Evolutionary conservation across 2,113 vertebrate species (phyloP), one percentile per base, ranked within the genome.

Genomic region (Reinhardtius hippoglossoides): DNA sequence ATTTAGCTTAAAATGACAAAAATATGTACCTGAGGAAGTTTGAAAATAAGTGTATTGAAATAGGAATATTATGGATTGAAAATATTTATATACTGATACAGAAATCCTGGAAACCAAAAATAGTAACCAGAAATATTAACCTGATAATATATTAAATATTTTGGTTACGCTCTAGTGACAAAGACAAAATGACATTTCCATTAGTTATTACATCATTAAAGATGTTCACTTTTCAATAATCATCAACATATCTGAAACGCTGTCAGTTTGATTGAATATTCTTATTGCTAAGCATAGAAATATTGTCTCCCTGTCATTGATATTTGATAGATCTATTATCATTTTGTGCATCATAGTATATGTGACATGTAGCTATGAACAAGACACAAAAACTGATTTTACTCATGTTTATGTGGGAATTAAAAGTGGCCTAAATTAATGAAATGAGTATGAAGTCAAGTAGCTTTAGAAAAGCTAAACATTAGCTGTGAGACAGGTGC

Each of bases 401-500:
- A 44, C 42, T 44, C 42, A 15, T 44, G 42, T 44, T 35, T 37
- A 37, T 37, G 35, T 37, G 9, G 35, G 35, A 58, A 14, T 27
- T 40, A 15, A 59, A 75, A 67, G 57, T 4, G 23, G 27, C 56
- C 15, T 5, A 2, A 27, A 37, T 50, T 5, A 46, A 69, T 56
- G n/a, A 57, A 46, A 23, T 57, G 14, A 74, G 50, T 31, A 18
- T 60, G 13, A 69, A 65, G 26, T 26, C 0, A 18, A 24, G 18
- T 16, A 74, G 57, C 40, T 50, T 62, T n/a, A 62, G n/a, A 26
- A 55, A 72, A 50, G 58, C 24, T 64, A 40, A 54, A 35, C 35
- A 50, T 82, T 64, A 66, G 37, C 54, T 56, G 60, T 52, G 20
- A 54, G 20, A 6, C 6, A 54, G 20, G 18, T 56, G 69, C 64